Conservation (phyloP, 1,140 invertebrate genomes). For the Saccostrea echinata region DNA sequence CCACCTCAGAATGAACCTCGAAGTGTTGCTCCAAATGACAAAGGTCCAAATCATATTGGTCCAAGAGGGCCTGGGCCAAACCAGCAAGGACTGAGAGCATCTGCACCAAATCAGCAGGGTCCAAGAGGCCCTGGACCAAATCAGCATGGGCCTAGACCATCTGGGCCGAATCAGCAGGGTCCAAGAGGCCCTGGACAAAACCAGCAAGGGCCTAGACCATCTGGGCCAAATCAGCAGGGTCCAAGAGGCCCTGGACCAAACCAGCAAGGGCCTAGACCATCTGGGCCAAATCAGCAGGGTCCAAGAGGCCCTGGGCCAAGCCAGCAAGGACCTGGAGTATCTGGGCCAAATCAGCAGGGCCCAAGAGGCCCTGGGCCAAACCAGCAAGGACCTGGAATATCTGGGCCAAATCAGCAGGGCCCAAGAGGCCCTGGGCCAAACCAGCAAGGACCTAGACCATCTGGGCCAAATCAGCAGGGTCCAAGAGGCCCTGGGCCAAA, state of each 20-base stretch:
- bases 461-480: background rate
- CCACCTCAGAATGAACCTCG: background rate
- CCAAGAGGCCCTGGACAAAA: conserved; percentile 1
- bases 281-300: conserved; percentile 38
- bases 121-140: background rate
- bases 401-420: background rate
- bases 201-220: conserved; percentile 36
- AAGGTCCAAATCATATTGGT: conserved; percentile 1
- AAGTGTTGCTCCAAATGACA: background rate
- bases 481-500: background rate
- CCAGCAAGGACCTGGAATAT: background rate
- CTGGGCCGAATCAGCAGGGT: background rate
- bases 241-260: background rate
- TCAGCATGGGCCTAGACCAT: background rate
- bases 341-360: background rate
- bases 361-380: background rate
- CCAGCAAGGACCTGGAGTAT: conserved; percentile 7
- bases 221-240: background rate
- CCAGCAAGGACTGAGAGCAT: conserved; percentile 17
- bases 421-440: conserved; percentile 49
- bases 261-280: background rate
- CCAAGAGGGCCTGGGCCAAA: background rate
- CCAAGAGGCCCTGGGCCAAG: background rate
- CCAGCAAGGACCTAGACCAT: background rate
- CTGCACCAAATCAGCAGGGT: background rate